Evolutionary conservation across 2,888 invertebrate species (phyloP), one percentile per base, ranked within the genome.

Genomic region (Sericinus montela): DNA sequence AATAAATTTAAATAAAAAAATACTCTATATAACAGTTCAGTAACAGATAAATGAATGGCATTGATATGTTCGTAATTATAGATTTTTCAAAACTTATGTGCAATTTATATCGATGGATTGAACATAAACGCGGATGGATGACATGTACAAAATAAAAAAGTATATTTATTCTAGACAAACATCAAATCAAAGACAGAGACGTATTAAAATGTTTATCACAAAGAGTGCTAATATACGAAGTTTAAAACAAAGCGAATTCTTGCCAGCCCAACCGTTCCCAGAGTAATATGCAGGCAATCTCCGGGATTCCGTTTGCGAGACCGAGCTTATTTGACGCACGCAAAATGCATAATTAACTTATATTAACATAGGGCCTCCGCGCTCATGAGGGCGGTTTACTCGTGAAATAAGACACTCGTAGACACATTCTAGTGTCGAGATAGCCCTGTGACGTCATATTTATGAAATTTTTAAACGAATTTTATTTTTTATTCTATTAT

Each of bases 301-400:
- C 68, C 60, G 60, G 65, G 55, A 58, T 67, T 62, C 59, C 53
- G 44, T 57, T 59, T 59, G 59, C 60, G 58, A 58, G 63, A 59
- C 62, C 56, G 42, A 62, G 80, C 76, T 78, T 75, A 77, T 72
- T 78, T 75, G 66, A 75, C 80, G 77, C 76, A 73, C 71, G 70
- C 71, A 63, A 78, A 81, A 80, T 77, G 75, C 75, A 82, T 81
- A 84, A 83, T 83, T 83, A 83, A 81, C 77, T 73, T 75, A 74
- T 41, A 50, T 50, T 50, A 50, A 45, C 45, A 37, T 41, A 45
- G 45, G 44, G 44, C 29, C n/a, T 39, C 25, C 34, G 45, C 45
- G 11, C 39, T 49, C 42, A n/a, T 16, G 34, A 7, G 49, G 39
- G 44, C 29, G 40, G 35, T 49, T 49, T 45, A 50, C 36, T 50